Conservation (phyloP, 2,113 vertebrate species). For the Variabilichromis moorii region DNA sequence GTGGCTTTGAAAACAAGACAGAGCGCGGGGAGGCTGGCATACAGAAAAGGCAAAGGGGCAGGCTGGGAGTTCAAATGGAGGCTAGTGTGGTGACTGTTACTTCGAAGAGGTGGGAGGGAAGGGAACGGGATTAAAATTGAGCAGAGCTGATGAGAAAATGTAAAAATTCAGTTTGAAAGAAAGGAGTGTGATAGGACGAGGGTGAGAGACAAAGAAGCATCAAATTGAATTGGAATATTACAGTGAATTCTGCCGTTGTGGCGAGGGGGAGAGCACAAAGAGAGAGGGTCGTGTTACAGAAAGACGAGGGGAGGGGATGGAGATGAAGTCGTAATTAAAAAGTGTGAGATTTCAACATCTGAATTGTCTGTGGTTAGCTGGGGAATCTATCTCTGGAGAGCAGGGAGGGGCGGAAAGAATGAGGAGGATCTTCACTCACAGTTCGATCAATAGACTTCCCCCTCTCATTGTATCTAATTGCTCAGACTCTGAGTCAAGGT, state of each 20-base stretch:
- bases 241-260: background rate
- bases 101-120: background rate
- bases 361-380: conserved; percentile 10
- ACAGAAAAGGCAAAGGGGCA: background rate
- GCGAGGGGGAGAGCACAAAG: background rate
- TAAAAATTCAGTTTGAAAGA: background rate
- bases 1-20: background rate
- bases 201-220: background rate
- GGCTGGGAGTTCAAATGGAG: conserved; percentile 23
- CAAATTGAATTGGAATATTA: conserved; percentile 9
- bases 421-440: conserved; percentile 22
- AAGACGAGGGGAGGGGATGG: background rate
- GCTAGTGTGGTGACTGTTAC: background rate
- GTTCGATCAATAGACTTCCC: conserved; percentile 47
- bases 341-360: conserved; percentile 45
- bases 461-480: conserved; percentile 46
- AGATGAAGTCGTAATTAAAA: conserved; percentile 41
- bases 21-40: background rate
- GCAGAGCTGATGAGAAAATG: background rate
- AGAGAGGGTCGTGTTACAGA: background rate
- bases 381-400: conserved; percentile 32
- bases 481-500: conserved; percentile 23
- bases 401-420: background rate
- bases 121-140: background rate
- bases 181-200: background rate